phyloP scores from a whole-genome alignment of 2,113 vertebrate species.

The Ovibos moschatus region DNA sequence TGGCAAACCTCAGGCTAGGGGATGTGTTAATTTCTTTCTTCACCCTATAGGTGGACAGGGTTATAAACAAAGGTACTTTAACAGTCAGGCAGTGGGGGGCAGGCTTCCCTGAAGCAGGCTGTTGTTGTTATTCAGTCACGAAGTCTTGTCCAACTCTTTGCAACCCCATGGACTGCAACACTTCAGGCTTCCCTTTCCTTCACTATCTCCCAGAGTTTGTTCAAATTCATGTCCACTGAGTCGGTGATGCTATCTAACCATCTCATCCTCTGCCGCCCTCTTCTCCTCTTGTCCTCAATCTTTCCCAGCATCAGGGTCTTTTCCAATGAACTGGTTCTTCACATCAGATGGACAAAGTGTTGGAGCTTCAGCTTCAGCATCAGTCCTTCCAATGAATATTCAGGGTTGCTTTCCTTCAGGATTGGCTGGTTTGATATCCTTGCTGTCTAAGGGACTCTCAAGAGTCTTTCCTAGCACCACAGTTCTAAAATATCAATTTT shows the following conservation, averaged over 20 bases:
- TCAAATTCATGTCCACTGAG: not conserved
- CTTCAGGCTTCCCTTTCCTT: not conserved
- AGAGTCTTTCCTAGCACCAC: not conserved
- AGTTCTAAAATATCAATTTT: not conserved
- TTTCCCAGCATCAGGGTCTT: not conserved
- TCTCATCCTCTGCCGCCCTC: not conserved
- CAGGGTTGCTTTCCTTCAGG: not conserved
- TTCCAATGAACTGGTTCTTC: not conserved
- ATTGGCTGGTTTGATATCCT: not conserved
- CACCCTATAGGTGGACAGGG: not conserved
- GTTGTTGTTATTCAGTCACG: not conserved
- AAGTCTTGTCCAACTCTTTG: not conserved
- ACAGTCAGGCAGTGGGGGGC: not conserved
- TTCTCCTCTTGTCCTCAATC: not conserved
- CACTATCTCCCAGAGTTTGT: not conserved
- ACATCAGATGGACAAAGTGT: not conserved
- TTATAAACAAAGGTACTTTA: not conserved
- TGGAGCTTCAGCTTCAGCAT: not conserved
- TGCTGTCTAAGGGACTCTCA: not conserved
- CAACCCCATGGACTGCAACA: not conserved
- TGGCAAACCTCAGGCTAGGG: not conserved
- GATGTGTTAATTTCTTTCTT: not conserved
- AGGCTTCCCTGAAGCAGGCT: not conserved
- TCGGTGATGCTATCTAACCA: not conserved
- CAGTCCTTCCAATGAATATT: not conserved